Percentiles rank a stretch among this genome's conserved stretches.
These are phyloP conservation scores for Orthonyx spaldingii DNA, from an alignment of 2,113 vertebrate species.

Conservation along the genomic window DNA sequence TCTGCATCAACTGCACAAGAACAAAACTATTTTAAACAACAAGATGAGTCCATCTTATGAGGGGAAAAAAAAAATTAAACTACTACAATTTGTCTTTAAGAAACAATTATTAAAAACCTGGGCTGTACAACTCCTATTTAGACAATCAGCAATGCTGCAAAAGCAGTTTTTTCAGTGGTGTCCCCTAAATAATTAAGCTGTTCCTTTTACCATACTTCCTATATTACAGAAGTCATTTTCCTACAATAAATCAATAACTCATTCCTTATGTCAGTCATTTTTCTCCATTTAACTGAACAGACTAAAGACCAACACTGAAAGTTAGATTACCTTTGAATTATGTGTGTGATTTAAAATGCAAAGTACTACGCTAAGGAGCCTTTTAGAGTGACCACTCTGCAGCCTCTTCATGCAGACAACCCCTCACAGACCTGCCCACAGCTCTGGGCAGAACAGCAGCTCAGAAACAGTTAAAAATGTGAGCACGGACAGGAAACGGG, in stretches of 20 bases:
- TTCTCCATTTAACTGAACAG: slow-evolving; percentile 80
- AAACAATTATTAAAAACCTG: slow-evolving; percentile 39
- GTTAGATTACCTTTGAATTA: slow-evolving; percentile 96
- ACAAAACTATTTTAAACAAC: background rate
- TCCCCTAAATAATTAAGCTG: slow-evolving; percentile 82
- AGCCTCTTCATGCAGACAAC: slow-evolving; percentile 71
- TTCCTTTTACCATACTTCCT: slow-evolving; percentile 81
- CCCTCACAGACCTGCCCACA: slow-evolving; percentile 63
- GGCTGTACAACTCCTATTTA: slow-evolving; percentile 42
- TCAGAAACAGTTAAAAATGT: slow-evolving; percentile 29
- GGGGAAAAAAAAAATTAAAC: background rate
- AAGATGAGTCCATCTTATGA: background rate
- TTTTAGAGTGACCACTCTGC: slow-evolving; percentile 79
- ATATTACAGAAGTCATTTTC: slow-evolving; percentile 79
- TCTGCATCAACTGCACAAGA: background rate
- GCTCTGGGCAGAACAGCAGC: slow-evolving; percentile 53
- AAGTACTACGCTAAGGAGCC: slow-evolving; percentile 87
- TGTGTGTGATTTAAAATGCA: slow-evolving; percentile 94
- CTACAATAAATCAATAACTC: slow-evolving; percentile 79
- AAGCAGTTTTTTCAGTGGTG: slow-evolving; percentile 71
- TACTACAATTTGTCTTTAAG: slow-evolving; percentile 26
- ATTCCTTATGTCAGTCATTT: slow-evolving; percentile 78
- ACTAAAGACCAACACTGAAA: slow-evolving; percentile 77
- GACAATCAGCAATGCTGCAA: slow-evolving; percentile 70
- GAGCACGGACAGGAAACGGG: background rate